Base-by-base conservation (phyloP, 2,888 invertebrate genomes). In the Plagodis dolabraria region DNA sequence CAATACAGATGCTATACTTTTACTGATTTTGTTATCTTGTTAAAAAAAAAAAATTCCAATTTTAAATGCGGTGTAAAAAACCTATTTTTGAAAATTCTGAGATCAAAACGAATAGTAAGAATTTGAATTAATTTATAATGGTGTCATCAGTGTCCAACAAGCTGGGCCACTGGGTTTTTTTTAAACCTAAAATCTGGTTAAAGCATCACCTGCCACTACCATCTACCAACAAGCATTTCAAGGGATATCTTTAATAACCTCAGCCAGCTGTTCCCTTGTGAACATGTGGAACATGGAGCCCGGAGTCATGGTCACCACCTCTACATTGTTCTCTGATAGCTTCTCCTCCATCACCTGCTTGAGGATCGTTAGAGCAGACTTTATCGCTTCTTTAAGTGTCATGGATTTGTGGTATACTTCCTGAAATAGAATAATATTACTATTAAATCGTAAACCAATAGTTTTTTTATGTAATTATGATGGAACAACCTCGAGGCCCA, bases 321-420 rank as follows among this genome's bases (percentile, higher is more conserved):
- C 99, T 54, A 99, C 99, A 87, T 99, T 99, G 57, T 96, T 98
- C 63, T 98, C 97, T 63, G 97, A 99, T 2, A 99, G 92, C 87
- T 99, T 99, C 86, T 99, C 99, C 84, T 99, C 99, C 99, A 99
- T 99, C 0, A 99, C 99, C 91, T 99, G 99, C 86, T 99, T 99
- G 33, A 99, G 93, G 75, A 99, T 99, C 9, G 97, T 97, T 55
- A 99, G 93, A 0, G 98, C 96, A 10, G 97, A 93, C 79, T 97
- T 98, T 64, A 97, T 96, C 0, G 99, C 99, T 92, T 99, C 99
- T 67, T 96, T 95, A 52, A 99, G 87, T 0, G 97, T 98, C 97
- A 99, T 98, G 33, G 98, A 97, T 93, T 97, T 94, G 73, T 95
- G 95, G 72, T 94, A 96, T 10, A 94, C 93, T 76, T 96, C 96